Percentiles rank a stretch among this genome's conserved stretches.
Conservation (phyloP, 2,888 invertebrate genomes). For the Dichetophora obliterata region DNA sequence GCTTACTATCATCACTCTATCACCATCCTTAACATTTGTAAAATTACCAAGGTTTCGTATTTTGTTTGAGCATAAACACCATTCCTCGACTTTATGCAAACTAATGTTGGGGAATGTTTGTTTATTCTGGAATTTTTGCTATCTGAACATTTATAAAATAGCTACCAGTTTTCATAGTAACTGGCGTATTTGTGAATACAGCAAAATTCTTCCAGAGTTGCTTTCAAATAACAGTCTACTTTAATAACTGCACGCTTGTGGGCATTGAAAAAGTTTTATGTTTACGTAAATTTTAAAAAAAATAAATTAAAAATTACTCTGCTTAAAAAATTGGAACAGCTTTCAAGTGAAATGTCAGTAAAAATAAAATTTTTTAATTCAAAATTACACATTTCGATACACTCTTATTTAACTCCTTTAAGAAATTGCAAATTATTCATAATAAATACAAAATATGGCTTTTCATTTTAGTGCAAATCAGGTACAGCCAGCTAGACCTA, state of each 20-base stretch:
- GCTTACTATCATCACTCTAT: too few species aligned
- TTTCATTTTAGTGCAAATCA: conserved; percentile 68
- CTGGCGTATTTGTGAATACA: not conserved
- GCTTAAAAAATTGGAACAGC: not conserved
- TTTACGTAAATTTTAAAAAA: not conserved
- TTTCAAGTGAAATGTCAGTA: conserved; percentile 5
- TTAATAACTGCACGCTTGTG: not conserved
- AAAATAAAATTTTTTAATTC: not conserved
- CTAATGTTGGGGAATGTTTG: not conserved
- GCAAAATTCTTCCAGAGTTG: not conserved
- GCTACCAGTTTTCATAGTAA: conserved; percentile 17
- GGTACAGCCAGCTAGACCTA: conserved; percentile 55
- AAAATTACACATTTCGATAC: not conserved
- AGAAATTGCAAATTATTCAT: not conserved
- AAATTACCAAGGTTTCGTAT: conserved; percentile 9
- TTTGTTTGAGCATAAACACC: conserved; percentile 5
- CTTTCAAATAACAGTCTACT: not conserved
- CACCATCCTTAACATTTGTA: not conserved
- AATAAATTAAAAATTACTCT: too few species aligned
- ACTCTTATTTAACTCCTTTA: not conserved
- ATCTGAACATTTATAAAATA: too few species aligned
- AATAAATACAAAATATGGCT: conserved; percentile 58
- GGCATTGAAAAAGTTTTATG: not conserved
- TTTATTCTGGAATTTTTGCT: not conserved
- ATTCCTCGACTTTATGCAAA: not conserved